These are phyloP conservation scores for Tethya wilhelma DNA, from an alignment of 37 sponge, comb jelly and placozoan genomes.

Conservation along the genomic window DNA sequence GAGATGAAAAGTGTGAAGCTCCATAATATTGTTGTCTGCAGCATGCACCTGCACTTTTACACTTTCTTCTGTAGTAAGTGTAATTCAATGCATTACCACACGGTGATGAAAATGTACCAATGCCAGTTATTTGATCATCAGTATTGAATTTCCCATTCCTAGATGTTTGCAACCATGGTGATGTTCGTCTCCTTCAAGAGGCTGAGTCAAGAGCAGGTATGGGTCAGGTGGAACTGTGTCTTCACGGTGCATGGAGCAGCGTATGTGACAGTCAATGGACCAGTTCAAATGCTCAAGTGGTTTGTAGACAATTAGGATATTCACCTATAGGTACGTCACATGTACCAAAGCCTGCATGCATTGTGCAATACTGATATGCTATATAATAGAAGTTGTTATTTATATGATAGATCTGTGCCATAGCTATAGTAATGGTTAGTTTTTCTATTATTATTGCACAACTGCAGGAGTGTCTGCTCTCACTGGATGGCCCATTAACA, in stretches of 20 bases:
- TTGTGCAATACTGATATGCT: background rate
- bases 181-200: background rate
- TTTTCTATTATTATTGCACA: too few species aligned
- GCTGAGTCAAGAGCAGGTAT: background rate
- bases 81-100: too few species aligned
- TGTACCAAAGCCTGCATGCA: background rate
- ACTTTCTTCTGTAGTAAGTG: too few species aligned
- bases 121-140: background rate
- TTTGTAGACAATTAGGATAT: constrained; percentile 26
- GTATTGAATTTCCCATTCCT: background rate
- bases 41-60: too few species aligned
- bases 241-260: constrained; percentile 29
- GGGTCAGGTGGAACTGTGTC: constrained; percentile 37
- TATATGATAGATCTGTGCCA: too few species aligned
- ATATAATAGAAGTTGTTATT: too few species aligned
- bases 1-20: too few species aligned
- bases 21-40: too few species aligned
- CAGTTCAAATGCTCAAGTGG: constrained; percentile 18
- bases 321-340: background rate
- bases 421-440: too few species aligned
- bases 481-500: background rate
- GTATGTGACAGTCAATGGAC: constrained; percentile 43
- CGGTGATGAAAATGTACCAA: background rate
- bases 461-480: background rate
- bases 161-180: constrained; percentile 33